These are phyloP conservation scores for Scrobipalpa atriplicella DNA, from an alignment of 2,888 invertebrate genomes.

Conservation along the genomic window DNA sequence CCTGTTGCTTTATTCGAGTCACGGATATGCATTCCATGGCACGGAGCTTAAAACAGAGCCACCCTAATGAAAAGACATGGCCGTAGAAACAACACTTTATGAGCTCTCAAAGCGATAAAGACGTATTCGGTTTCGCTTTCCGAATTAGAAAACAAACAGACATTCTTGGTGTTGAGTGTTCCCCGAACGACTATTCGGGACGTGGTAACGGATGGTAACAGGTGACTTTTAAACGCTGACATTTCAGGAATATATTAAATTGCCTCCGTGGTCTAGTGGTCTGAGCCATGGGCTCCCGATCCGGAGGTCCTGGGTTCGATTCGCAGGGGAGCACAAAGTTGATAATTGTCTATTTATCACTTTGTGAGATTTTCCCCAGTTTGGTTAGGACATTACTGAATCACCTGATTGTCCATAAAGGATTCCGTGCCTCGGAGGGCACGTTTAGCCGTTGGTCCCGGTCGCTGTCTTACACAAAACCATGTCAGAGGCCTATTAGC, in stretches of 20 bases:
- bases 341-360: no score
- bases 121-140: slow-evolving; percentile 42
- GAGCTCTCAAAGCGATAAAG: slow-evolving; percentile 44
- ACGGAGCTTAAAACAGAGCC: slow-evolving; percentile 28
- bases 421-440: no score
- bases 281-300: no score
- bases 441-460: no score
- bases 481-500: no score
- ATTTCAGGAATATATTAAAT: slow-evolving; percentile 14
- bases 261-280: no score
- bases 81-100: slow-evolving; percentile 46
- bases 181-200: slow-evolving; percentile 21
- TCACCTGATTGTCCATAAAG: no score
- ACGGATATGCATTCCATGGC: slow-evolving; percentile 17
- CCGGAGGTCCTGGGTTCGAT: no score
- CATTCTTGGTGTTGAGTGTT: slow-evolving; percentile 25
- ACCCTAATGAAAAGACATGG: slow-evolving; percentile 37
- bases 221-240: slow-evolving; percentile 25
- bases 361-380: no score
- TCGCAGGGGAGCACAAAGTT: no score
- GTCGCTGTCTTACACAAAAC: no score
- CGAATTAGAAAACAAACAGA: slow-evolving; percentile 45
- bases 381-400: no score
- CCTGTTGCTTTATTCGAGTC: slow-evolving; percentile 8
- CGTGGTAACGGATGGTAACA: slow-evolving; percentile 17